Percentiles rank a stretch among this genome's conserved stretches.
phyloP scores from a whole-genome alignment of 2,113 vertebrate species.

The Holacanthus passer region DNA sequence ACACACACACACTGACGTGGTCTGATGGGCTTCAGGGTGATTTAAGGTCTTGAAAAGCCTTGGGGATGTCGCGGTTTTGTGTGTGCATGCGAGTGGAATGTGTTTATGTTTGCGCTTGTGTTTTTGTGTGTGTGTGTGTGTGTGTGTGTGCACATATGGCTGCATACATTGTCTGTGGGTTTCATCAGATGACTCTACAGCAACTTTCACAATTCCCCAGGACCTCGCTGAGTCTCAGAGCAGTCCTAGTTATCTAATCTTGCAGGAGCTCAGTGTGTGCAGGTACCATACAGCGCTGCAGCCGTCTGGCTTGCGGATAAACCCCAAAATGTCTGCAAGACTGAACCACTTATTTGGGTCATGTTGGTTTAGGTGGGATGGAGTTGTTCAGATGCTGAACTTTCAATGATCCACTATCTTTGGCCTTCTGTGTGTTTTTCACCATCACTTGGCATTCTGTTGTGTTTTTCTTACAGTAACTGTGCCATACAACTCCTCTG shows the following conservation, averaged over 20 bases:
- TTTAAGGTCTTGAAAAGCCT: constrained; percentile 49
- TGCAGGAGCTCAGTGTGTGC: constrained; percentile 54
- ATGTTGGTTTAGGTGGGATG: constrained; percentile 47
- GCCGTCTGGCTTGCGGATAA: constrained; percentile 55
- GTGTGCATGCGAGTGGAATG: background rate
- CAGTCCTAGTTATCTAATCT: constrained; percentile 67
- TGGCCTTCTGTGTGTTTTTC: constrained; percentile 12
- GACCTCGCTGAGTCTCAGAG: constrained; percentile 37
- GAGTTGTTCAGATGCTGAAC: constrained; percentile 51
- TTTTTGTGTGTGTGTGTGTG: constrained; percentile 16
- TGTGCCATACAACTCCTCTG: constrained; percentile 41
- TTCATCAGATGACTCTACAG: constrained; percentile 53
- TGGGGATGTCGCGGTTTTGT: constrained; percentile 18
- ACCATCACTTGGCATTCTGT: constrained; percentile 11
- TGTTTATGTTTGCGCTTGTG: constrained; percentile 14
- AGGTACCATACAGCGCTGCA: constrained; percentile 51
- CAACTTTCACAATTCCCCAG: constrained; percentile 53
- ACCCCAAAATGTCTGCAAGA: constrained; percentile 53
- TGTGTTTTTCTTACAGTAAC: constrained; percentile 30
- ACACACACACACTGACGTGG: constrained; percentile 42
- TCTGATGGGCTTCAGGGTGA: constrained; percentile 47
- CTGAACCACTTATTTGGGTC: constrained; percentile 64
- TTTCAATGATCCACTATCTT: constrained; percentile 29
- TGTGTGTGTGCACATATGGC: background rate
- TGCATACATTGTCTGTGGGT: constrained; percentile 31